Percentiles rank a stretch among this genome's conserved stretches.
Evolutionary conservation across 2,888 invertebrate genomes (phyloP).

Genomic region (Clivina fossor): DNA sequence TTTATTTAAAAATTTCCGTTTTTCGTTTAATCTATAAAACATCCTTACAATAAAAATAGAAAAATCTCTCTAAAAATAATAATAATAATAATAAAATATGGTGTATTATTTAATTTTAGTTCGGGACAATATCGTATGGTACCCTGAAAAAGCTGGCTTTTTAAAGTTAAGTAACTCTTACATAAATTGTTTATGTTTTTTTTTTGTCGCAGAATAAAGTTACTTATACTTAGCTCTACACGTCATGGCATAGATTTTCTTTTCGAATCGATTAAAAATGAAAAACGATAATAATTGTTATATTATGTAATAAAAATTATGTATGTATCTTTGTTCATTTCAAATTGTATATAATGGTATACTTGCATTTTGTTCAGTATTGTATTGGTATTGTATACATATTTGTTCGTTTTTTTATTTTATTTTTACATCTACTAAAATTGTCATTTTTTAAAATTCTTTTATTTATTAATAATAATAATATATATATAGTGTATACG

Average conservation of each 20-base stretch:
- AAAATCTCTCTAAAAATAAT: no score
- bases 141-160: constrained; percentile 28
- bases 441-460: constrained; percentile 15
- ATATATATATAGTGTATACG: constrained; percentile 30
- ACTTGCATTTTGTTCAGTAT: constrained; percentile 24
- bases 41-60: no score
- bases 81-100: no score
- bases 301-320: no score
- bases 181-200: no score
- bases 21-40: no score
- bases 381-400: no score
- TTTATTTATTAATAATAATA: constrained; percentile 13
- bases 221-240: constrained; percentile 22
- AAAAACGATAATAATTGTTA: constrained; percentile 9
- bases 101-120: no score
- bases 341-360: constrained; percentile 12
- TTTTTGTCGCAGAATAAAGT: no score
- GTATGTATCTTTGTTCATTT: no score
- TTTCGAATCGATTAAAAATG: constrained; percentile 7
- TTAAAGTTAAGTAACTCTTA: constrained; percentile 13
- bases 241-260: constrained; percentile 17
- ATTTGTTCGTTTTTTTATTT: constrained; percentile 18
- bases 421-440: constrained; percentile 28
- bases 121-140: constrained; percentile 25
- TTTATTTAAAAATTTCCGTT: no score